Evolutionary conservation across 1,140 invertebrate species (phyloP).

Genomic region (Rhagoletis zephyria): DNA sequence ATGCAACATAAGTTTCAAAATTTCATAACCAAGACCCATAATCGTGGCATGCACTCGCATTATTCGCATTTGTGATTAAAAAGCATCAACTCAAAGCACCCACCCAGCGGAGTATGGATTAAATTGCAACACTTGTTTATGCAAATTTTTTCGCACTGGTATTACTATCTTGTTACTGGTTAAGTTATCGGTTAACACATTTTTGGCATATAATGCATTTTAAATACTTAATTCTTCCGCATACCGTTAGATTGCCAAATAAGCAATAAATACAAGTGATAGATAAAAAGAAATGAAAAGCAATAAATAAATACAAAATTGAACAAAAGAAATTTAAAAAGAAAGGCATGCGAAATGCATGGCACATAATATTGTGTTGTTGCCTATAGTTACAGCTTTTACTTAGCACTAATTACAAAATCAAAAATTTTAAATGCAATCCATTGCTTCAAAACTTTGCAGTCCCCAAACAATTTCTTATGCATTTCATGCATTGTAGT

Average conservation of each 20-base stretch:
- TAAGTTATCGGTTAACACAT: not conserved
- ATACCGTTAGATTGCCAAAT: constrained; percentile 36
- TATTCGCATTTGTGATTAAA: not conserved
- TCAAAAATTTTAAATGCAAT: not conserved
- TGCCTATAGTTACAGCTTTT: not conserved
- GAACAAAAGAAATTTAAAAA: not conserved
- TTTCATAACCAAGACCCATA: too few species aligned
- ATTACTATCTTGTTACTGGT: not conserved
- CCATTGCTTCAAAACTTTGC: too few species aligned
- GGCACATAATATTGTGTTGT: not conserved
- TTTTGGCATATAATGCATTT: not conserved
- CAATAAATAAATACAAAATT: not conserved
- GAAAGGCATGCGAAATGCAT: not conserved
- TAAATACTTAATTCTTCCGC: not conserved
- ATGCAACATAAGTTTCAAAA: too few species aligned
- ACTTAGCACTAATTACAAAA: not conserved
- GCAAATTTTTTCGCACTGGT: not conserved
- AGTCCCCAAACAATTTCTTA: too few species aligned
- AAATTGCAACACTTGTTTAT: constrained; percentile 2
- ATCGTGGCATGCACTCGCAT: too few species aligned
- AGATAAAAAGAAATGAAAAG: not conserved
- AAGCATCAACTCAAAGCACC: not conserved
- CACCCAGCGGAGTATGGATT: not conserved
- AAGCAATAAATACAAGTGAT: not conserved
- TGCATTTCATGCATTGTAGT: too few species aligned